Percentiles rank a stretch among this genome's conserved stretches.
Evolutionary conservation across 2,797 vertebrate genomes (phyloP).

Genomic region (Peromyscus eremicus): DNA sequence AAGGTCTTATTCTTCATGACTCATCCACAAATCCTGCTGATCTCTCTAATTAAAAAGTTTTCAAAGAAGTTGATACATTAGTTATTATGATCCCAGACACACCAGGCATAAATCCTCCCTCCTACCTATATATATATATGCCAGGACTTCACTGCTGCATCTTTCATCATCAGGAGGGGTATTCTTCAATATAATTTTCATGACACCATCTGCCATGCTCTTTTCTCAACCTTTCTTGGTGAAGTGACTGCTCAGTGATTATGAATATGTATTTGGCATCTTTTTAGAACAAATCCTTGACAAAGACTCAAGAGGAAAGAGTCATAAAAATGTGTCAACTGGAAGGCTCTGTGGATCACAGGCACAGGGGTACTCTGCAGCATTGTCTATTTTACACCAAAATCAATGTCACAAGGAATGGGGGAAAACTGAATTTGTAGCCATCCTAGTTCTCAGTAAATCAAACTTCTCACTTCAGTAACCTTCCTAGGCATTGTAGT

Average conservation of each 20-base stretch:
- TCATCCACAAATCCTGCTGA: constrained; percentile 65
- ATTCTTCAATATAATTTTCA: constrained; percentile 58
- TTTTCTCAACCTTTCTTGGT: constrained; percentile 11
- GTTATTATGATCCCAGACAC: constrained; percentile 44
- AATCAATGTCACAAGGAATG: constrained; percentile 21
- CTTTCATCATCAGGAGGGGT: constrained; percentile 9
- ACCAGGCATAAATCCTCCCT: constrained; percentile 51
- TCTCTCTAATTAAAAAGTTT: constrained; percentile 66
- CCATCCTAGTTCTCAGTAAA: constrained; percentile 17
- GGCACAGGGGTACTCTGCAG: neutral
- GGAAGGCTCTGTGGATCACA: neutral
- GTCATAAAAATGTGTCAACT: constrained; percentile 3
- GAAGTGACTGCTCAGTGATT: constrained; percentile 30
- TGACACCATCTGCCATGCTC: constrained; percentile 62
- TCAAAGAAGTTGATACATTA: constrained; percentile 63
- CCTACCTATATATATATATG: neutral
- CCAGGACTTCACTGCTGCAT: neutral
- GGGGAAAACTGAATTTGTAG: constrained; percentile 37
- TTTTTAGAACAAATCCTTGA: constrained; percentile 48
- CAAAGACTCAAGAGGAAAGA: constrained; percentile 23
- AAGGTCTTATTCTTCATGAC: constrained; percentile 51
- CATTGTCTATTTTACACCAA: constrained; percentile 6
- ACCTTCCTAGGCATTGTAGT: neutral
- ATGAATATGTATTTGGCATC: constrained; percentile 53
- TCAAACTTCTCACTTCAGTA: neutral